Conservation (phyloP, 2,888 invertebrate genomes). For the Pheosia gnoma region DNA sequence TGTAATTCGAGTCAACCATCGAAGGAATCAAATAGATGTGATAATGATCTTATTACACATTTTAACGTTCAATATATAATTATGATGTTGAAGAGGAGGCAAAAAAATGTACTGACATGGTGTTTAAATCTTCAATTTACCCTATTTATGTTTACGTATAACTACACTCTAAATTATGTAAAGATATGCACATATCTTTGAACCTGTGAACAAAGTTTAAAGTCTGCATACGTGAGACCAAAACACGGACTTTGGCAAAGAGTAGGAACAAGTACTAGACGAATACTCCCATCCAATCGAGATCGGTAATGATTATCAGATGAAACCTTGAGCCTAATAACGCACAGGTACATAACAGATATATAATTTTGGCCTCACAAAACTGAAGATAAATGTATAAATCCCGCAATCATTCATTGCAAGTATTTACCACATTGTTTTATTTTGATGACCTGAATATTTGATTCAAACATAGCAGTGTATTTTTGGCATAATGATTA, state of each 20-base stretch:
- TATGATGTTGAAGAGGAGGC: too few relatives aligned
- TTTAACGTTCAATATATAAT: too few relatives aligned
- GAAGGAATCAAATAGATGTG: neutral
- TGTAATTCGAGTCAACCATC: neutral
- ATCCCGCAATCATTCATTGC: conserved; percentile 24
- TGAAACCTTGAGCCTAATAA: conserved; percentile 20
- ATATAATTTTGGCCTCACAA: conserved; percentile 26
- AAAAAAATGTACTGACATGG: too few relatives aligned
- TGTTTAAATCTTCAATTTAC: too few relatives aligned
- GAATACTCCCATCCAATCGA: neutral
- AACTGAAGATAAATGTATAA: conserved; percentile 19
- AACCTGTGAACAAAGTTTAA: neutral
- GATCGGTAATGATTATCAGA: conserved; percentile 7
- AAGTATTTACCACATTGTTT: conserved; percentile 27
- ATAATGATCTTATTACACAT: too few relatives aligned
- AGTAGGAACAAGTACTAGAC: neutral
- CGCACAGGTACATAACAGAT: conserved; percentile 21
- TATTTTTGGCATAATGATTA: neutral
- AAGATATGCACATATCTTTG: neutral
- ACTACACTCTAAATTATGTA: neutral
- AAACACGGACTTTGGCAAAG: neutral
- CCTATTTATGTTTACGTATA: too few relatives aligned
- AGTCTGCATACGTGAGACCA: neutral
- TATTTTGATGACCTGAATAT: conserved; percentile 31
- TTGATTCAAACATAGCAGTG: neutral